Evolutionary conservation across 1,140 invertebrate genomes (phyloP).

Genomic region (Lepidurus couesii): DNA sequence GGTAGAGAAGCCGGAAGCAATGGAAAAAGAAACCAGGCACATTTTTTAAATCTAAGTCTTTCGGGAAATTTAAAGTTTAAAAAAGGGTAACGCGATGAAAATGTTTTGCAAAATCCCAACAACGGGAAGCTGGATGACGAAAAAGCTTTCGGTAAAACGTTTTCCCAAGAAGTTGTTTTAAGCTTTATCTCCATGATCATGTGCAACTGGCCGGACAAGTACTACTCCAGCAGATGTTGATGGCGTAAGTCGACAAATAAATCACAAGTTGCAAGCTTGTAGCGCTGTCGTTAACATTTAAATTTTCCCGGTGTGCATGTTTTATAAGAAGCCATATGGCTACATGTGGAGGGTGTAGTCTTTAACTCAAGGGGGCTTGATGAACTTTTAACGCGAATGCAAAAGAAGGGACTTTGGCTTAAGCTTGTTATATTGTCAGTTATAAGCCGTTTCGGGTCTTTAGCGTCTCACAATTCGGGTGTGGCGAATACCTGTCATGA

Average conservation of each 20-base stretch:
- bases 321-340: conserved; percentile 12
- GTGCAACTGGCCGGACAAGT: not conserved
- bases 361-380: not conserved
- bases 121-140: not conserved
- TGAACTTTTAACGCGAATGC: not conserved
- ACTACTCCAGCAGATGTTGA: not conserved
- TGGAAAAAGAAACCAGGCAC: no score
- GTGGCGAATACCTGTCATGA: not conserved
- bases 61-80: not conserved
- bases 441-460: not conserved
- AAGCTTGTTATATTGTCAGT: not conserved
- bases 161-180: not conserved
- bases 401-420: not conserved
- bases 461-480: not conserved
- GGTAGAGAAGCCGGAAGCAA: no score
- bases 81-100: not conserved
- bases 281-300: not conserved
- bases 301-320: not conserved
- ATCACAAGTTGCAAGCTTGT: not conserved
- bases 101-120: not conserved
- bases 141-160: not conserved
- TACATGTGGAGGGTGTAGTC: not conserved
- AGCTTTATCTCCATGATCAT: not conserved
- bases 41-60: no score
- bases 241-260: conserved; percentile 18